Base-by-base conservation (phyloP, 1,140 invertebrate species). In the Phocides pigmalion region DNA sequence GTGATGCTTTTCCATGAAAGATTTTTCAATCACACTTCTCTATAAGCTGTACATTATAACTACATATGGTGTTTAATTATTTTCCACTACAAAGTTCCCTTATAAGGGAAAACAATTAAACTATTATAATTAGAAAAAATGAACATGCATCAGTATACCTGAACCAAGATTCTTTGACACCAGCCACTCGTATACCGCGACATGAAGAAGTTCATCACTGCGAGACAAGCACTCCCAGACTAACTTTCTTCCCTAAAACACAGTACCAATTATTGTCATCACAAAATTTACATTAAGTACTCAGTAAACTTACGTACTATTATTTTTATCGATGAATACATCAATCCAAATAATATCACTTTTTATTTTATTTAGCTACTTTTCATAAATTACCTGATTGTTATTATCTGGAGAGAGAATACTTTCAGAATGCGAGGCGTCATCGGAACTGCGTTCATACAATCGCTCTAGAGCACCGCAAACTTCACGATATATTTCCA, bases 101-200 rank as follows among this genome's bases (percentile, higher is more conserved):
- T n/a, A n/a, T n/a, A n/a, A n/a, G n/a, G n/a, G n/a, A n/a, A n/a
- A n/a, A n/a, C n/a, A 32, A 58, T 32, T 25, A 35, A 62, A 32
- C 61, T 17, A 35, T 11, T 35, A n/a, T 37, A 16, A 12, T 39
- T 2, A 56, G 15, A 47, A 44, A 61, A 35, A 61, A 51, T 15
- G 20, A 14, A 17, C n/a, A n/a, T n/a, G n/a, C n/a, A n/a, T n/a
- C n/a, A 14, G 39, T 14, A 70, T 95, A 94, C 88, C 88, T 68
- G 88, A 81, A 17, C 88, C 87, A 12, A 90, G 62, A 42, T 87
- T 74, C 75, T 95, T 95, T 12, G 95, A 94, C 28, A 98, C 94
- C 82, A 99, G 94, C 98, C 98, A 99, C 70, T 98, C 96, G 82
- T 99, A 99, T 0, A 99, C 92, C 0, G 96, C 94, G 0, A 97